Evolutionary conservation across 2,113 vertebrate species (phyloP), one percentile per base, ranked within the genome.

Genomic region (Cygnus buccinator): DNA sequence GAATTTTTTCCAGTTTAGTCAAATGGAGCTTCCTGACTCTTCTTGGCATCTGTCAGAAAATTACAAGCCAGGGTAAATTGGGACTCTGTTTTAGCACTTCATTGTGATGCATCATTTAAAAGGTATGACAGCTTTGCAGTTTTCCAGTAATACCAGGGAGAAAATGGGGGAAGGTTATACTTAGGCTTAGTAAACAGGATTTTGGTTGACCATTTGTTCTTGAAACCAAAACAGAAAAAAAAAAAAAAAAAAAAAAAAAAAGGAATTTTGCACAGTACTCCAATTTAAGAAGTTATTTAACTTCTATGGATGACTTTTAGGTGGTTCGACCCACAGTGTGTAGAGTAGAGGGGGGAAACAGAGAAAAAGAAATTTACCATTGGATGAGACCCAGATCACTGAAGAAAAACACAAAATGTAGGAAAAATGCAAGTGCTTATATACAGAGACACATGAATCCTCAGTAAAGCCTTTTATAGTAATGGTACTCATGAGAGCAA

Each of bases 1-100:
- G 84, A 98, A 97, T 96, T 97, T 97, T 98, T 98, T 98, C 97
- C 97, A 92, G 95, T 93, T 97, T 96, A 97, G 95, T 81, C 87
- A 96, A 97, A 95, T 94, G 85, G 78, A 88, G 70, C 92, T 97
- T 70, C 44, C 72, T 96, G 66, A 93, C 89, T 94, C 93, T 88
- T 94, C 95, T 95, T 98, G 97, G 97, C 97, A 61, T 93, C 73
- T 95, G 54, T 70, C 66, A 61, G 81, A 87, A 97, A 95, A 93
- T 67, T 95, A 93, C 33, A 95, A 94, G 97, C 97, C 97, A 98
- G 97, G 92, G 74, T 97, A 98, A 98, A 97, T 48, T 87, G 87
- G 96, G 93, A 74, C 90, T 81, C 97, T 97, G 94, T 93, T 97
- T 85, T 98, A 97, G 95, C 97, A 98, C 98, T 98, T 98, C 97